A percentile compares a stretch with the other conserved stretches of the same genome.
These are phyloP conservation scores for Brachystomella parvula DNA, from an alignment of 1,140 invertebrate species.

Conservation along the genomic window DNA sequence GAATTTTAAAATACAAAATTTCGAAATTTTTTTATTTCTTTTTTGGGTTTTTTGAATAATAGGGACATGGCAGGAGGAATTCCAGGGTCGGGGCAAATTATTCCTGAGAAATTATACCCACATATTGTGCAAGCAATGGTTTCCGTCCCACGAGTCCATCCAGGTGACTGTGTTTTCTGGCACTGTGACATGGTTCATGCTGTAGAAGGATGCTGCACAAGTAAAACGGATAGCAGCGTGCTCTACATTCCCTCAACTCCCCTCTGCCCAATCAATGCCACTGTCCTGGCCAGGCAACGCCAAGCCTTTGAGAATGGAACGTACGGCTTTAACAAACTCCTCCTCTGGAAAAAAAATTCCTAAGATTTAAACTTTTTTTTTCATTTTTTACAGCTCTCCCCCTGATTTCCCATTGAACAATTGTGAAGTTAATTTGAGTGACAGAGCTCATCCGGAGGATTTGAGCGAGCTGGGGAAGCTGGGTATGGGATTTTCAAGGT, in stretches of 20 bases:
- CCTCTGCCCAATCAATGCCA: constrained; percentile 15
- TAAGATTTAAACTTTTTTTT: neutral
- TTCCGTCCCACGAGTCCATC: constrained; percentile 15
- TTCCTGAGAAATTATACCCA: constrained; percentile 8
- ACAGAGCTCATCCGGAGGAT: constrained; percentile 9
- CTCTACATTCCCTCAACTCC: constrained; percentile 21
- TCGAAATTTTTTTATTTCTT: no score
- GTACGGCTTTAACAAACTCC: neutral
- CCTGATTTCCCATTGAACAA: constrained; percentile 28
- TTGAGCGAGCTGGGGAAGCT: constrained; percentile 6
- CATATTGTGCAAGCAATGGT: constrained; percentile 13
- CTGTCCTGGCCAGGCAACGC: constrained; percentile 7
- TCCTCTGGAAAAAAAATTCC: neutral
- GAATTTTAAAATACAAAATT: no score
- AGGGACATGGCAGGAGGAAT: constrained; percentile 22
- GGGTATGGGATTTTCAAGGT: neutral
- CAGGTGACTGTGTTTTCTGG: constrained; percentile 27
- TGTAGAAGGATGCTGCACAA: constrained; percentile 14
- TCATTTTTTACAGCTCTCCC: constrained; percentile 11
- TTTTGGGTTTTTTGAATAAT: neutral
- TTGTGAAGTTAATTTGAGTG: constrained; percentile 13
- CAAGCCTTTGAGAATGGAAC: constrained; percentile 7
- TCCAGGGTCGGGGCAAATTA: constrained; percentile 15
- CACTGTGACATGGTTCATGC: constrained; percentile 24
- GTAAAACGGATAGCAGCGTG: constrained; percentile 19